Conservation (phyloP, 2,888 invertebrate species). For the Trissolcus japonicus region DNA sequence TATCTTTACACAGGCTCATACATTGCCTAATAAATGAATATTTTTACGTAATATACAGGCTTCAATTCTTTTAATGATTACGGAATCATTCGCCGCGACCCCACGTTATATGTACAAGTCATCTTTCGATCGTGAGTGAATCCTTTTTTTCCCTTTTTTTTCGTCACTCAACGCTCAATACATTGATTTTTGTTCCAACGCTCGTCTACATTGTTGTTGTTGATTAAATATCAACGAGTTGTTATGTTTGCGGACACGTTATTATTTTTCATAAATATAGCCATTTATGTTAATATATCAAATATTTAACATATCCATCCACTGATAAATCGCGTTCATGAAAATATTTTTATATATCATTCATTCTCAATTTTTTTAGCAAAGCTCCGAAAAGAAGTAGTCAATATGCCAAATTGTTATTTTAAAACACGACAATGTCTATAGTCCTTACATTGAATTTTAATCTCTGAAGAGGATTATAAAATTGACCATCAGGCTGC, state of each 20-base stretch:
- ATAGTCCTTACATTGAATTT: too few relatives aligned
- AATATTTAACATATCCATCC: conserved; percentile 48
- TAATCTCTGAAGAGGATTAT: too few relatives aligned
- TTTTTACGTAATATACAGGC: conserved; percentile 70
- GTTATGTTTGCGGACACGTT: conserved; percentile 60
- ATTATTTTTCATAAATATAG: conserved; percentile 39
- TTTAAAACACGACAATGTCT: too few relatives aligned
- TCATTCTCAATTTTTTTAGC: too few relatives aligned
- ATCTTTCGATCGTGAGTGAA: too few relatives aligned
- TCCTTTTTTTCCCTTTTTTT: conserved; percentile 4
- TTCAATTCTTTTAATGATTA: conserved; percentile 67
- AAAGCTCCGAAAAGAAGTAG: neutral
- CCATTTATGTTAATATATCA: conserved; percentile 44
- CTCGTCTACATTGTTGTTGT: conserved; percentile 38
- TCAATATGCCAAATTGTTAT: neutral
- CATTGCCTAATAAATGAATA: conserved; percentile 72
- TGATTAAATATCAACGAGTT: conserved; percentile 59
- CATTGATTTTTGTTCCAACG: conserved; percentile 32
- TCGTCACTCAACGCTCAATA: conserved; percentile 26
- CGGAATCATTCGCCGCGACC: conserved; percentile 65
- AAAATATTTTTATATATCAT: conserved; percentile 34
- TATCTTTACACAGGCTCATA: conserved; percentile 72
- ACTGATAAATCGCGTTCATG: conserved; percentile 45
- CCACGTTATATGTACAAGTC: conserved; percentile 65
- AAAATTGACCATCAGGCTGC: too few relatives aligned